Conservation (phyloP, 2,797 vertebrate genomes). For the Peromyscus aztecus region DNA sequence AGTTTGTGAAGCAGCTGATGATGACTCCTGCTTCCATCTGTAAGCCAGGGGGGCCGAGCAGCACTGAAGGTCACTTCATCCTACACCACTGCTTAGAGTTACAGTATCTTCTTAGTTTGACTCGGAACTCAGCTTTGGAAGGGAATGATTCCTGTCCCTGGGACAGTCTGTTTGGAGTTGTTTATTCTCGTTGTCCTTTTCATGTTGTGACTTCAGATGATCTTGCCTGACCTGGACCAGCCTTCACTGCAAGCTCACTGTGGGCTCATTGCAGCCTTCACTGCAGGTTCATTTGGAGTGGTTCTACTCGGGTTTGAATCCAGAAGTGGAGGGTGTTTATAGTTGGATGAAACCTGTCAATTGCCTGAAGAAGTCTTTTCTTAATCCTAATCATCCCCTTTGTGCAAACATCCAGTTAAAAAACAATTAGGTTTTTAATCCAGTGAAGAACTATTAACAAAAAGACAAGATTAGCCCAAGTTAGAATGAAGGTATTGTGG, state of each 20-base stretch:
- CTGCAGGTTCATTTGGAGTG: background rate
- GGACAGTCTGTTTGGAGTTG: background rate
- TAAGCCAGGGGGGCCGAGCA: background rate
- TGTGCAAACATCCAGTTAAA: background rate
- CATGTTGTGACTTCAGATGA: background rate
- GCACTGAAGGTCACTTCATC: background rate
- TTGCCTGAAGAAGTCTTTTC: background rate
- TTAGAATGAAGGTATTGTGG: background rate
- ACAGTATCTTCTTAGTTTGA: background rate
- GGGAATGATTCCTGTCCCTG: background rate
- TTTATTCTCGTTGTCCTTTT: background rate
- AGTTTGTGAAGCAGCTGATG: background rate
- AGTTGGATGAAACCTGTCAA: background rate
- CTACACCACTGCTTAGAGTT: background rate
- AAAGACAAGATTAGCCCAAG: background rate
- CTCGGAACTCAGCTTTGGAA: background rate
- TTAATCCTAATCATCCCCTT: background rate
- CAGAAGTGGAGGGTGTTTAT: background rate
- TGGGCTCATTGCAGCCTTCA: background rate
- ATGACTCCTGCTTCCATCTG: background rate
- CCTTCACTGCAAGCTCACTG: background rate
- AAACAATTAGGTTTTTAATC: background rate
- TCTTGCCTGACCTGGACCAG: background rate
- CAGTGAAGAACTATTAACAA: background rate
- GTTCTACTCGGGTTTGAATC: background rate